These are phyloP conservation scores for Folsomia manolachei DNA, from an alignment of 2,888 invertebrate genomes.

Conservation along the genomic window DNA sequence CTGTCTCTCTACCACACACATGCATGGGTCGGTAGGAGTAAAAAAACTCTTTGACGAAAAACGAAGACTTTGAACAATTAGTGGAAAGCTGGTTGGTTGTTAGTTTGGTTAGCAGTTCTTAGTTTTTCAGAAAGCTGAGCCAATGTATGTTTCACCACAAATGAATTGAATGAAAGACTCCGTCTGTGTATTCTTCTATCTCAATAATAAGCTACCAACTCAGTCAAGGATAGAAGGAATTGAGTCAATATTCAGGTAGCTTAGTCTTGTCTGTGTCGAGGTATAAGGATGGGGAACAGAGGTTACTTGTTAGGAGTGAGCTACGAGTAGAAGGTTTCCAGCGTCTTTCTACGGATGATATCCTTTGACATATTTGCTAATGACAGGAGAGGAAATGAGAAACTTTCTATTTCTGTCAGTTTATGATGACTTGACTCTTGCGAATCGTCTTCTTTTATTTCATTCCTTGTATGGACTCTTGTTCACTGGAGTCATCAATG, in stretches of 20 bases:
- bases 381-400: constrained; percentile 19
- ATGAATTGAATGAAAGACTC: neutral
- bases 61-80: neutral
- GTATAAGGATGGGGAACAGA: neutral
- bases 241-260: neutral
- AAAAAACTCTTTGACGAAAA: too few species aligned
- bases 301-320: too few species aligned
- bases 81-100: too few species aligned
- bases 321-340: neutral
- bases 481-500: neutral
- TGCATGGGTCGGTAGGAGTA: too few species aligned
- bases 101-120: too few species aligned
- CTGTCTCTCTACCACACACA: neutral
- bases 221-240: neutral
- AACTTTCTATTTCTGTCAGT: constrained; percentile 20
- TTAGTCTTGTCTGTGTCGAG: too few species aligned
- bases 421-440: constrained; percentile 8
- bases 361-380: constrained; percentile 24
- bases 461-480: neutral
- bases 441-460: neutral
- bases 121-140: neutral
- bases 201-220: constrained; percentile 15
- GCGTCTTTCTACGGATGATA: constrained; percentile 1
- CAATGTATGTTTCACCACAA: neutral
- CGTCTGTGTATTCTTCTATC: constrained; percentile 21